Percentiles rank a stretch among this genome's conserved stretches.
phyloP scores from a whole-genome alignment of 30 jellyfish, hydroid and myxozoan genomes.

The Mastigias papua region DNA sequence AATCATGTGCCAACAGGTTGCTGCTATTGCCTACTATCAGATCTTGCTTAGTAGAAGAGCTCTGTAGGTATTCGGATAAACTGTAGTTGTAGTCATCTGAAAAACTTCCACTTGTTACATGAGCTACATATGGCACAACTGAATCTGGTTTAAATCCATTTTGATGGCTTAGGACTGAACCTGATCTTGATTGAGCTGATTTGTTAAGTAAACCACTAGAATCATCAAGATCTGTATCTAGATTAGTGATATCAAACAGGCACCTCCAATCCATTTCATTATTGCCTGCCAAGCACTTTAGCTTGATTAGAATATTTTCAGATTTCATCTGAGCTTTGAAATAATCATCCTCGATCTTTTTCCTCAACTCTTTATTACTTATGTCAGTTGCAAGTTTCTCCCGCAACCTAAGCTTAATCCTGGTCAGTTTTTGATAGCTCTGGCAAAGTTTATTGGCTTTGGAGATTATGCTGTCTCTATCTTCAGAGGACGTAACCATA shows the following conservation, averaged over 20 bases:
- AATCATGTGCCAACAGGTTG: not conserved
- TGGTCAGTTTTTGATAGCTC: constrained; percentile 18
- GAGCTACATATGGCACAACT: not conserved
- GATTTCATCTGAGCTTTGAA: constrained; percentile 30
- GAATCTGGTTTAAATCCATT: not conserved
- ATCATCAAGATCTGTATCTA: constrained; percentile 1
- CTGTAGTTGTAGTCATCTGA: not conserved
- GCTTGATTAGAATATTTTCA: constrained; percentile 26
- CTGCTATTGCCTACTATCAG: not conserved
- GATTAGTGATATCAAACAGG: not conserved
- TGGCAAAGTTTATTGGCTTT: constrained; percentile 19
- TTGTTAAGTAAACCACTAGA: not conserved
- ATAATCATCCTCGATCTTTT: constrained; percentile 49
- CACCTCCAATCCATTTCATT: constrained; percentile 11
- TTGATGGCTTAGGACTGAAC: too few relatives aligned
- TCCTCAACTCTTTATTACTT: not conserved
- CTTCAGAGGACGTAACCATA: not conserved
- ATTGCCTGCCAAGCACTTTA: constrained; percentile 22
- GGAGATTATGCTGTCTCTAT: not conserved
- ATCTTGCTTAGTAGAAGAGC: not conserved
- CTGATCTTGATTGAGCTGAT: not conserved
- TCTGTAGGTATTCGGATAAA: not conserved
- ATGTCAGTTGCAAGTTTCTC: constrained; percentile 35
- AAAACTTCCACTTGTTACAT: not conserved
- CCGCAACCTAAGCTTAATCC: not conserved